Percentiles rank a stretch among this genome's conserved stretches.
Conservation (phyloP, 1,140 invertebrate genomes). For the Bacillus rossius region DNA sequence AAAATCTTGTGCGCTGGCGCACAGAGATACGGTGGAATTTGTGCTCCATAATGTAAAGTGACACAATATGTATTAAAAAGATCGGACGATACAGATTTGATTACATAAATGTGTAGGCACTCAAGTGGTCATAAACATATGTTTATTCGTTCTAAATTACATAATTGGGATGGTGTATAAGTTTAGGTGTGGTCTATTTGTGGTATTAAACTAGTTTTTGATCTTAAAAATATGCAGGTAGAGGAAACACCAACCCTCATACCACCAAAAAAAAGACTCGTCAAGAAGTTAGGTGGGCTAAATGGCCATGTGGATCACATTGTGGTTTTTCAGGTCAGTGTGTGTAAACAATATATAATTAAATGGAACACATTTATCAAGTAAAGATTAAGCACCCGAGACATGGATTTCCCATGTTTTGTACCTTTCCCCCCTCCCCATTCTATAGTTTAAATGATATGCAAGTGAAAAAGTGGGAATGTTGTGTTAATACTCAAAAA, state of each 20-base stretch:
- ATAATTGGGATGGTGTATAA: too few relatives aligned
- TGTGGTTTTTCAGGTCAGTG: conserved; percentile 49
- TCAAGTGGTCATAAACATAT: too few relatives aligned
- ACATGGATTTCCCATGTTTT: background rate
- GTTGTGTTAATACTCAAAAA: background rate
- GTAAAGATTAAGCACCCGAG: background rate
- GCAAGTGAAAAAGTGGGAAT: background rate
- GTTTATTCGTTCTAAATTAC: too few relatives aligned
- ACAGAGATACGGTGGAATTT: too few relatives aligned
- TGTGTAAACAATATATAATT: background rate
- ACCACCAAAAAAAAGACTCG: conserved; percentile 51
- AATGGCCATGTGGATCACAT: conserved; percentile 54
- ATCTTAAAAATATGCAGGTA: conserved; percentile 38
- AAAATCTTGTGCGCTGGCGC: too few relatives aligned
- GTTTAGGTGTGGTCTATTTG: too few relatives aligned
- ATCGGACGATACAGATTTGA: too few relatives aligned
- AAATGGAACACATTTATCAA: background rate
- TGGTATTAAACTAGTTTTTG: too few relatives aligned
- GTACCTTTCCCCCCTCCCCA: background rate
- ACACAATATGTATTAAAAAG: too few relatives aligned
- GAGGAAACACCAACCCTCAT: conserved; percentile 53
- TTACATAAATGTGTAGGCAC: too few relatives aligned
- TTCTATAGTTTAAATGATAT: background rate
- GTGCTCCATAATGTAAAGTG: too few relatives aligned
- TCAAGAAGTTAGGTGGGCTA: conserved; percentile 45